Evolutionary conservation across 2,888 invertebrate genomes (phyloP), one percentile per base, ranked within the genome.

Genomic region (Drosophila emarginata): DNA sequence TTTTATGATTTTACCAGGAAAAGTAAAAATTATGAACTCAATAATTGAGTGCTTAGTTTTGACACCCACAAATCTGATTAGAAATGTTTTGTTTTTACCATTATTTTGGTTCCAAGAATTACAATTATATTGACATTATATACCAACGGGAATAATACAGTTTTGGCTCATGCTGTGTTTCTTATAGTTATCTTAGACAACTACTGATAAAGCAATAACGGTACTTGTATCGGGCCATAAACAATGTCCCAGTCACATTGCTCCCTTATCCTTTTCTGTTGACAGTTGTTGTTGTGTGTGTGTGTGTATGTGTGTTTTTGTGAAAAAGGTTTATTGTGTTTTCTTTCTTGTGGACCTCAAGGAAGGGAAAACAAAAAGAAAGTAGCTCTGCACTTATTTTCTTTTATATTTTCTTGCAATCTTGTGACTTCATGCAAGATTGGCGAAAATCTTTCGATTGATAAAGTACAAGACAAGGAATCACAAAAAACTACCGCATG

Each of bases 171-270:
- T 54, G 54, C 54, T 54, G 54, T 28, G n/a, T 28, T 18, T 54
- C 18, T 36, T 18, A 18, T 36, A 12, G 28, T 12, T 54, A 54
- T 54, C 18, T 32, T 36, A 12, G 28, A 37, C 28, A 32, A 14
- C 18, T 7, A 59, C 62, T 62, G 68, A 68, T 68, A 69, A 68
- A 68, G 68, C 57, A 62, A 53, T 62, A 69, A 64, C 70, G 71
- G 70, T 37, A 70, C 54, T 32, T 40, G 37, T 50, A 39, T 40
- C 7, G 50, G 59, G 40, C 40, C 59, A 59, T 59, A 59, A 59
- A 59, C 39, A 71, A 52, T 51, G 39, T 32, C 60, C 21, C n/a
- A 9, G 12, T 18, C 51, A 21, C 4, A 14, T 39, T 65, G 56
- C 65, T 64, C 59, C 40, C 58, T 54, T 54, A 40, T 54, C 65